Evolutionary conservation across 2,797 vertebrate genomes (phyloP).

Genomic region (Clarias platycephalus): DNA sequence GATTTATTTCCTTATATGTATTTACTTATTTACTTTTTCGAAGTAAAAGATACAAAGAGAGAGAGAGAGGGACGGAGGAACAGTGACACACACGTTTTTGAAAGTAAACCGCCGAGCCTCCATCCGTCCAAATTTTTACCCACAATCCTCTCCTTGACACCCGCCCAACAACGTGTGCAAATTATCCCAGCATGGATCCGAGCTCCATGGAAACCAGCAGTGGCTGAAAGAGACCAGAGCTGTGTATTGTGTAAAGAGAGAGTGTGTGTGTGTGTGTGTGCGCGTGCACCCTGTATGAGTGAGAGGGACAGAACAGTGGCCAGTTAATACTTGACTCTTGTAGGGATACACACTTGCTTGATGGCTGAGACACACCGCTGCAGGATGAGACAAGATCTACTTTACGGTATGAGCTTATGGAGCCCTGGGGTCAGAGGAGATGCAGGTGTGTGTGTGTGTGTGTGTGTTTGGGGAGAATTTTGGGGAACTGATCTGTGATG

Average conservation of each 20-base stretch:
- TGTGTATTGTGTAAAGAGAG: slow-evolving; percentile 22
- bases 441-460: slow-evolving; percentile 11
- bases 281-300: slow-evolving; percentile 24
- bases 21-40: background rate
- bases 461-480: background rate
- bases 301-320: slow-evolving; percentile 15
- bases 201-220: slow-evolving; percentile 73
- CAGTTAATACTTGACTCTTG: slow-evolving; percentile 46
- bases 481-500: background rate
- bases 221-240: slow-evolving; percentile 48
- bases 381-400: slow-evolving; percentile 40
- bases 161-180: slow-evolving; percentile 71
- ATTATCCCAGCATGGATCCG: slow-evolving; percentile 78
- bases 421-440: background rate
- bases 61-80: too few species aligned
- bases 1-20: background rate
- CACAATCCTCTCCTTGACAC: slow-evolving; percentile 56
- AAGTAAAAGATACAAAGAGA: background rate
- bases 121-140: slow-evolving; percentile 37
- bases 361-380: background rate
- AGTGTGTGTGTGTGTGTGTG: slow-evolving; percentile 40
- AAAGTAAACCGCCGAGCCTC: slow-evolving; percentile 52
- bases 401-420: slow-evolving; percentile 34
- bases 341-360: slow-evolving; percentile 25
- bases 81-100: slow-evolving; percentile 40